Percentiles rank a stretch among this genome's conserved stretches.
phyloP scores from a whole-genome alignment of 92 coral and sea anemone genomes.

The Pocillopora grandis region DNA sequence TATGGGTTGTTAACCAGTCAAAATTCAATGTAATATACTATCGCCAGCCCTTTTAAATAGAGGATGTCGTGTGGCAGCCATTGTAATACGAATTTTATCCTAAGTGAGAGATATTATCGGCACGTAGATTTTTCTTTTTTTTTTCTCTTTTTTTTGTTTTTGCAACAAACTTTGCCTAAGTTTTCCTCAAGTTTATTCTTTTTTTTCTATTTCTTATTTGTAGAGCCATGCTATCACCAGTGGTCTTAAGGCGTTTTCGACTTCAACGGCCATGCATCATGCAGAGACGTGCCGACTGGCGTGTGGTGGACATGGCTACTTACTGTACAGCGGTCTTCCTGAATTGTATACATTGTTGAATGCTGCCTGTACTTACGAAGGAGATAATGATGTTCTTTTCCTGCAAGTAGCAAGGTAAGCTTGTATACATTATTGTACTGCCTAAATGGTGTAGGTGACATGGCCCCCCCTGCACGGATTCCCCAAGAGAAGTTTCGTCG shows the following conservation, averaged over 20 bases:
- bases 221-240: conserved; percentile 81
- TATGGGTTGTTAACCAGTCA: too few relatives aligned
- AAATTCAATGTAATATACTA: too few relatives aligned
- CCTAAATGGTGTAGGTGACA: too few relatives aligned
- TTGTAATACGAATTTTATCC: too few relatives aligned
- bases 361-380: conserved; percentile 90
- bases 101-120: too few relatives aligned
- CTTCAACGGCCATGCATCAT: conserved; percentile 40
- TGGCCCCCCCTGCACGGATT: too few relatives aligned
- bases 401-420: conserved; percentile 93
- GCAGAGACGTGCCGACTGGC: conserved; percentile 78
- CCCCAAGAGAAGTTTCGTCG: too few relatives aligned
- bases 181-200: neutral
- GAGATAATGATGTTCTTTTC: conserved; percentile 79
- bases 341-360: conserved; percentile 47
- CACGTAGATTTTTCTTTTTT: too few relatives aligned
- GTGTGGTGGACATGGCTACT: conserved; percentile 96
- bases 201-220: neutral
- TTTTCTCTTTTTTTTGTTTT: too few relatives aligned
- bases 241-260: conserved; percentile 78
- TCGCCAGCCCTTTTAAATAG: too few relatives aligned
- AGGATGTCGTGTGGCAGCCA: too few relatives aligned
- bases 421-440: neutral
- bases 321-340: conserved; percentile 73
- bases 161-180: neutral